These are phyloP conservation scores for Chaenodraco wilsoni DNA, from an alignment of 2,797 vertebrate genomes.

Conservation along the genomic window DNA sequence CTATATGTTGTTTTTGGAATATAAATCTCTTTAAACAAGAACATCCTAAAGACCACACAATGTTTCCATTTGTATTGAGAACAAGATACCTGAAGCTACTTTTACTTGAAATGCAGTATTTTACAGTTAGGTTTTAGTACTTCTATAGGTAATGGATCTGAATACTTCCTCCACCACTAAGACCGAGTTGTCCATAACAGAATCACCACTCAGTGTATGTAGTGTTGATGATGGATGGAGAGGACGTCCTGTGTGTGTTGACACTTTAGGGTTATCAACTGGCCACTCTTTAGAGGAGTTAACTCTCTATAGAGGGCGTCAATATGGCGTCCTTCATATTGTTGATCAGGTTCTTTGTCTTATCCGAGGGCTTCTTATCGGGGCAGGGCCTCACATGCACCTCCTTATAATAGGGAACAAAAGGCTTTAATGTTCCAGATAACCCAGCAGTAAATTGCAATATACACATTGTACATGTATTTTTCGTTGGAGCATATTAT, in stretches of 20 bases:
- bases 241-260: not conserved
- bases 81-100: no score
- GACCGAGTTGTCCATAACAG: not conserved
- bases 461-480: no score
- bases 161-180: not conserved
- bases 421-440: no score
- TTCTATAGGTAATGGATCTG: no score
- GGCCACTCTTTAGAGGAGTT: not conserved
- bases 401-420: no score
- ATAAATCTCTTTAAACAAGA: not conserved
- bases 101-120: no score
- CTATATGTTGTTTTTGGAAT: not conserved
- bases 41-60: not conserved
- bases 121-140: no score
- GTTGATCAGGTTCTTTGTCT: not conserved
- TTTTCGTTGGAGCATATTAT: no score
- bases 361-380: not conserved
- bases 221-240: not conserved
- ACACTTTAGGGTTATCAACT: slow-evolving; percentile 17
- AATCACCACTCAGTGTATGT: not conserved
- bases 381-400: no score
- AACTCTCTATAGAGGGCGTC: slow-evolving; percentile 1
- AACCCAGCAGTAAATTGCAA: no score
- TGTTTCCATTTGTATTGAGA: not conserved
- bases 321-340: not conserved